Evolutionary conservation across 2,113 vertebrate species (phyloP), one percentile per base, ranked within the genome.

Genomic region (Trinectes maculatus): DNA sequence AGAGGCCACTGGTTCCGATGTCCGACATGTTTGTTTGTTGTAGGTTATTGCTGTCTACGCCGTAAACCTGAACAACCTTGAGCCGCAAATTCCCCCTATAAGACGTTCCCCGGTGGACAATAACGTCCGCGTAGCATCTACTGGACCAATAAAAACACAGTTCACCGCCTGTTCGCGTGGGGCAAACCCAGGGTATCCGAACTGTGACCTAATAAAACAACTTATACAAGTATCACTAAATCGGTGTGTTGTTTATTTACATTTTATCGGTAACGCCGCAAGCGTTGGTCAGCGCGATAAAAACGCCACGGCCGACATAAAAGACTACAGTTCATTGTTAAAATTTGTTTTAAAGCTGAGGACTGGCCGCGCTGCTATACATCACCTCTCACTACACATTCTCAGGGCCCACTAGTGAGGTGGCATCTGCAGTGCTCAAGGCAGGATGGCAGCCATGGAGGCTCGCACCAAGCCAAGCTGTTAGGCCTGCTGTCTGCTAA

Each of bases 371-470:
- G 70, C 44, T 46, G 43, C 52, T 56, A 72, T 80, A 82, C 70
- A 78, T 68, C 76, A 71, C 83, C 81, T 86, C 79, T 84, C 77
- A 39, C 56, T 53, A 71, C 74, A 66, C 76, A 67, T 85, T 70
- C 83, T 26, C 82, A 70, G 53, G 71, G 53, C 84, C 81, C 77
- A 85, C 88, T 80, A 89, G 85, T 56, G 79, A 85, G 81, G 77
- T 55, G 89, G 89, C 92, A 93, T 91, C 90, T 93, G 92, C 80
- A 84, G 73, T 29, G 92, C 92, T 91, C 80, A 77, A 87, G 91
- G 92, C 91, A 61, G 89, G 87, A 92, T 89, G 91, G 88, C 83
- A 87, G 63, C 71, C 82, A 69, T 51, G 85, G 83, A 83, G 87
- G 89, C 57, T 55, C 73, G 88, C 78, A 80, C 76, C 78, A 73